Evolutionary conservation across 1,140 invertebrate genomes (phyloP), one percentile per base, ranked within the genome.

Genomic region (Parasteatoda tepidariorum): DNA sequence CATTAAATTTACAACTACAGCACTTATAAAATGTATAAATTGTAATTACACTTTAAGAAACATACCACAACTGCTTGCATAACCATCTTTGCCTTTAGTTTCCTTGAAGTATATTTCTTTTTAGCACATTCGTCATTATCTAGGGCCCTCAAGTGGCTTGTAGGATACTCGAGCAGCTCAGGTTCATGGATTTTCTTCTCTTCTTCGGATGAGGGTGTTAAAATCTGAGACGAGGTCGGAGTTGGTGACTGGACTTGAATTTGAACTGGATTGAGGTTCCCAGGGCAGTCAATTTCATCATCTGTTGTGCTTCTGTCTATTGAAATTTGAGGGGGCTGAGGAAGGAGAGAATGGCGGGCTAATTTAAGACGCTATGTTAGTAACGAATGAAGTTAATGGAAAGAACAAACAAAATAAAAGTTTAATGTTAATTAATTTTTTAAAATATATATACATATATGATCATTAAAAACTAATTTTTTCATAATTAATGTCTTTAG

Each of bases 21-120:
- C n/a, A n/a, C n/a, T n/a, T n/a, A n/a, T n/a, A n/a, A 59, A 26
- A 26, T 22, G 9, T 26, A n/a, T 59, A 22, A 59, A 59, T n/a
- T 59, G 2, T n/a, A 59, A 59, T 59, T 59, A 59, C 15, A 59
- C 24, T 59, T 26, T 22, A 9, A 3, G 24, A 59, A 24, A 67
- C 75, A 81, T 68, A 85, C 84, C 22, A 71, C 84, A 31, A 85
- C 84, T 41, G 84, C 84, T 68, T 85, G 84, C 76, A 85, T 78
- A 24, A 85, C 84, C 11, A 59, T 18, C 24, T 82, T 73, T 28
- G 76, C 64, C 30, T 79, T 84, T 26, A 79, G 24, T 31, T 79
- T 84, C 24, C 82, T 66, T 22, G 83, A 79, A 15, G 54, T 54
- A 61, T 34, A 78, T 24, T 34, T 76, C 24, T 74, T 74, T 57